These are phyloP conservation scores for Pseudococcus viburni DNA, from an alignment of 2,888 invertebrate genomes.

Conservation along the genomic window DNA sequence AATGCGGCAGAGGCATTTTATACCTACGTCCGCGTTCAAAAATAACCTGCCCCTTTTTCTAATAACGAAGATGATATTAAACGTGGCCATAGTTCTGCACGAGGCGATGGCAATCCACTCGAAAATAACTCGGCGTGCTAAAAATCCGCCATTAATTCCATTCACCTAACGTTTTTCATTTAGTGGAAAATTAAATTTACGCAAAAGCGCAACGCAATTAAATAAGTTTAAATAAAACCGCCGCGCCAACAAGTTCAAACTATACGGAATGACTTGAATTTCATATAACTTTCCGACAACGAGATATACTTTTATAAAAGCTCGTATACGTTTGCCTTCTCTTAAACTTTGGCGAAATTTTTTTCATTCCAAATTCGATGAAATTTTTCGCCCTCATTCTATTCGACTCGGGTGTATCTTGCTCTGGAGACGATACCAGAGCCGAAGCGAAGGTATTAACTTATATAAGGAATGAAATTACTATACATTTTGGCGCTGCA, in stretches of 20 bases:
- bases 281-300: slow-evolving; percentile 32
- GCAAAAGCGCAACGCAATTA: slow-evolving; percentile 46
- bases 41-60: background rate
- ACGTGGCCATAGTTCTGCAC: background rate
- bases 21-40: background rate
- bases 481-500: slow-evolving; percentile 4
- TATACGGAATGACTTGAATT: slow-evolving; percentile 23
- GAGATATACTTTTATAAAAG: slow-evolving; percentile 11
- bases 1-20: background rate
- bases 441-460: background rate
- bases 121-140: slow-evolving; percentile 19
- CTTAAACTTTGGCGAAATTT: background rate
- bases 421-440: background rate
- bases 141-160: slow-evolving; percentile 44
- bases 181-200: slow-evolving; percentile 45
- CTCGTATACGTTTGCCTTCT: background rate
- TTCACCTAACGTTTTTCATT: slow-evolving; percentile 38
- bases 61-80: background rate
- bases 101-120: background rate
- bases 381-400: background rate
- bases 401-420: background rate
- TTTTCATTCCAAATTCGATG: slow-evolving; percentile 9
- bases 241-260: slow-evolving; percentile 27
- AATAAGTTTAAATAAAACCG: slow-evolving; percentile 40
- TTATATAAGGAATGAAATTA: background rate